Evolutionary conservation across 2,797 vertebrate species (phyloP).

Genomic region (Rhadinocentrus ornatus): DNA sequence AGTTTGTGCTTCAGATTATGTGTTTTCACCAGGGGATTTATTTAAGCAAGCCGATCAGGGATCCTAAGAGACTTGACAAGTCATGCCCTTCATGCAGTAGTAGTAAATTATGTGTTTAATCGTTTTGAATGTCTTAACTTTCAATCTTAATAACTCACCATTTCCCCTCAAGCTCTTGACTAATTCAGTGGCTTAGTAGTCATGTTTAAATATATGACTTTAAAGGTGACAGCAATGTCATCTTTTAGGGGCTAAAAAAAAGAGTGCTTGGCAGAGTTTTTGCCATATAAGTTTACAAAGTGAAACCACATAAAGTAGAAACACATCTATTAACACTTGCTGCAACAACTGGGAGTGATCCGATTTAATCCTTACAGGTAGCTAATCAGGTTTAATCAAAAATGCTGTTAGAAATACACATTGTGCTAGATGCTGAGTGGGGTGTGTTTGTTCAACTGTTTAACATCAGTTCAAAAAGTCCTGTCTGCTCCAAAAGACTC

Average conservation of each 20-base stretch:
- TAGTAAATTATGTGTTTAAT: conserved; percentile 78
- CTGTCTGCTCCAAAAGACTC: conserved; percentile 40
- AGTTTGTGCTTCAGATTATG: conserved; percentile 35
- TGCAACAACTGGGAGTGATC: conserved; percentile 51
- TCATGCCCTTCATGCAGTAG: conserved; percentile 70
- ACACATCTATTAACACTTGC: conserved; percentile 59
- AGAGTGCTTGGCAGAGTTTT: conserved; percentile 37
- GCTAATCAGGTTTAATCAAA: conserved; percentile 66
- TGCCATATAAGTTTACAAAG: conserved; percentile 48
- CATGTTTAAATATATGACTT: conserved; percentile 68
- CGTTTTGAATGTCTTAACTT: conserved; percentile 74
- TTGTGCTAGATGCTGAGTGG: conserved; percentile 22
- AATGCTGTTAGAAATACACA: no score
- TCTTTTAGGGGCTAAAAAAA: conserved; percentile 59
- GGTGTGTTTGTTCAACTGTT: conserved; percentile 57
- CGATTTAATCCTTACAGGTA: conserved; percentile 68
- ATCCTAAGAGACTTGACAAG: conserved; percentile 68
- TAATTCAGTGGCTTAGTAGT: conserved; percentile 66
- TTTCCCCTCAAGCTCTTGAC: conserved; percentile 66
- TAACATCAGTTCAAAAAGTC: conserved; percentile 51
- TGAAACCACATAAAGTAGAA: conserved; percentile 36
- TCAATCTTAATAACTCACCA: conserved; percentile 74
- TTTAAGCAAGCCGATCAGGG: conserved; percentile 54
- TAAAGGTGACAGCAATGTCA: conserved; percentile 74
- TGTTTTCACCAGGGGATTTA: conserved; percentile 55